A percentile compares a stretch with the other conserved stretches of the same genome.
Conservation (phyloP, 2,113 vertebrate species). For the Grammomys dolichurus region DNA sequence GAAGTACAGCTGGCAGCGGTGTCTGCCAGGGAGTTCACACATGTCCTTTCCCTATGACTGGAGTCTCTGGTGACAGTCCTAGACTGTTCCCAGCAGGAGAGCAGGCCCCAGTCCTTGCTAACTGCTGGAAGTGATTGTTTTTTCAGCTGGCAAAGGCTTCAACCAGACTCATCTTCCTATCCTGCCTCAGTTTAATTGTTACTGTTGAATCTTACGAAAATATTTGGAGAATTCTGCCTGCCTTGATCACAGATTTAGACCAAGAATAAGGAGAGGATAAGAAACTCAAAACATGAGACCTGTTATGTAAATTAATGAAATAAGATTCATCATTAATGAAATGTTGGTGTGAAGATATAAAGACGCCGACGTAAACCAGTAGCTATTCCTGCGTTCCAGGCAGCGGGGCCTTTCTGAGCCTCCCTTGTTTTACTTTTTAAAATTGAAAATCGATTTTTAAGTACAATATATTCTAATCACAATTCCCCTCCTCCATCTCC, state of each 20-base stretch:
- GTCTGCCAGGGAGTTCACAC: background rate
- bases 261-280: conserved; percentile 47
- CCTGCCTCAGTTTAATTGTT: background rate
- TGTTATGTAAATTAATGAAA: conserved; percentile 54
- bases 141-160: background rate
- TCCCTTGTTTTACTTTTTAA: too few species aligned
- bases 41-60: background rate
- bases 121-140: background rate
- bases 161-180: background rate
- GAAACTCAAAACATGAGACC: background rate
- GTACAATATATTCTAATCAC: too few species aligned
- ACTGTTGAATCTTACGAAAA: background rate
- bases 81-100: background rate
- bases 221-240: conserved; percentile 26
- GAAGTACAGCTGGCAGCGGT: background rate
- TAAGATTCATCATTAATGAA: background rate
- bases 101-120: background rate
- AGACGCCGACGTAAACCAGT: background rate
- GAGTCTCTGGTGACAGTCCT: background rate
- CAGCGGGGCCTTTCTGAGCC: too few species aligned
- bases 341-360: background rate
- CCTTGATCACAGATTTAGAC: conserved; percentile 39
- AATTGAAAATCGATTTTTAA: too few species aligned
- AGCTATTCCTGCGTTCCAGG: too few species aligned
- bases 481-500: too few species aligned